A percentile compares a stretch with the other conserved stretches of the same genome.
Conservation (phyloP, 2,797 vertebrate species). For the Botia almorhae region DNA sequence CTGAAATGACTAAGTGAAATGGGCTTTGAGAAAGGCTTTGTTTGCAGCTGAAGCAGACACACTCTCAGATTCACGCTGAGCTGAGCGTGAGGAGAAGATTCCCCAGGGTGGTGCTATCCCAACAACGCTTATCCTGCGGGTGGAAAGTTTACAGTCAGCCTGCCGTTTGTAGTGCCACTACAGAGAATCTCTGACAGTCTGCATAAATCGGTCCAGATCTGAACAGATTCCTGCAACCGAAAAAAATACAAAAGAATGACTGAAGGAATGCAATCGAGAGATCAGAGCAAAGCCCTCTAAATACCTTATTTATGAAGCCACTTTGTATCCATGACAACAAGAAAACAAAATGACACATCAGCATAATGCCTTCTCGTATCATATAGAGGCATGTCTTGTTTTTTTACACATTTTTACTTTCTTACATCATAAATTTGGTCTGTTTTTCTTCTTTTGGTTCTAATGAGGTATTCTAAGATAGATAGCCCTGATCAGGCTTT, state of each 20-base stretch:
- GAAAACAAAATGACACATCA: constrained; percentile 62
- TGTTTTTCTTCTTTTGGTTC: constrained; percentile 13
- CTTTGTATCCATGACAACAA: constrained; percentile 72
- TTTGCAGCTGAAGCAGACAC: constrained; percentile 63
- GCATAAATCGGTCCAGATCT: constrained; percentile 79
- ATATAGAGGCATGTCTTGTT: constrained; percentile 39
- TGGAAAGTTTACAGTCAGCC: constrained; percentile 79
- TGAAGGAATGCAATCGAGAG: constrained; percentile 69
- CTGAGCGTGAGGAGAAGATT: constrained; percentile 65
- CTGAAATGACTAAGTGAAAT: constrained; percentile 61
- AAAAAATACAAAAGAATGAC: constrained; percentile 72
- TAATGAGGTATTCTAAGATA: constrained; percentile 6
- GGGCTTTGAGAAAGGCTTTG: constrained; percentile 61
- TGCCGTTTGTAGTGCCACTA: constrained; percentile 80
- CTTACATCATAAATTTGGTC: constrained; percentile 19
- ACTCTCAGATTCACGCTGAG: constrained; percentile 66
- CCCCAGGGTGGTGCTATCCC: constrained; percentile 76
- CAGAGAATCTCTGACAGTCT: constrained; percentile 79
- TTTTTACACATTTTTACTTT: constrained; percentile 43
- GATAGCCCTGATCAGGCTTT: constrained; percentile 35
- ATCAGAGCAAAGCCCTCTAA: constrained; percentile 73
- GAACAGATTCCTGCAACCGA: constrained; percentile 73
- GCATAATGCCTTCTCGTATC: constrained; percentile 54
- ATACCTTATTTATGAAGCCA: constrained; percentile 68
- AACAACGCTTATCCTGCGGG: constrained; percentile 72